Conservation (phyloP, 2,888 invertebrate genomes). For the Gonocerus acuteangulatus region DNA sequence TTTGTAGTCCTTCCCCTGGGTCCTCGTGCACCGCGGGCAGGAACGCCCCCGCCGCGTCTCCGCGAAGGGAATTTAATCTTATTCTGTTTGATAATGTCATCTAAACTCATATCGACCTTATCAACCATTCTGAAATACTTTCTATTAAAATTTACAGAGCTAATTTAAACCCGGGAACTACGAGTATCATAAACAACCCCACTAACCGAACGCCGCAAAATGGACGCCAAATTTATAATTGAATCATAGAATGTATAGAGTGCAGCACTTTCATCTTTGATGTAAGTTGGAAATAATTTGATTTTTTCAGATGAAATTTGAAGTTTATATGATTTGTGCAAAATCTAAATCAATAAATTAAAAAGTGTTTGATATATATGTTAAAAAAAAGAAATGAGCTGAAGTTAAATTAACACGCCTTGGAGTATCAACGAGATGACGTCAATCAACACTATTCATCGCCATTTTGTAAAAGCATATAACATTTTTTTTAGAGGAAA, state of each 20-base stretch:
- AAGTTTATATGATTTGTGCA: no score
- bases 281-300: no score
- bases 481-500: no score
- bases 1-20: constrained; percentile 45
- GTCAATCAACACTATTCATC: no score
- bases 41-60: constrained; percentile 47
- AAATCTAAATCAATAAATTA: no score
- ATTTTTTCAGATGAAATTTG: no score
- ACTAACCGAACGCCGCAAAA: constrained; percentile 16
- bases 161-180: neutral
- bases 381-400: no score
- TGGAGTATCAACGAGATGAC: no score
- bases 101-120: constrained; percentile 94
- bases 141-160: neutral
- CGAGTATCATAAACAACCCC: neutral
- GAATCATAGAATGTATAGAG: neutral
- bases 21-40: constrained; percentile 42
- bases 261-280: no score
- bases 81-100: constrained; percentile 88
- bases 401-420: no score
- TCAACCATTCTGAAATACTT: constrained; percentile 56
- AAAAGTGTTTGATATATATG: no score
- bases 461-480: no score
- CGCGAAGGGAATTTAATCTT: constrained; percentile 53
- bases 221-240: constrained; percentile 11